Evolutionary conservation across 2,888 invertebrate species (phyloP).

Genomic region (Drosophila infuscata): DNA sequence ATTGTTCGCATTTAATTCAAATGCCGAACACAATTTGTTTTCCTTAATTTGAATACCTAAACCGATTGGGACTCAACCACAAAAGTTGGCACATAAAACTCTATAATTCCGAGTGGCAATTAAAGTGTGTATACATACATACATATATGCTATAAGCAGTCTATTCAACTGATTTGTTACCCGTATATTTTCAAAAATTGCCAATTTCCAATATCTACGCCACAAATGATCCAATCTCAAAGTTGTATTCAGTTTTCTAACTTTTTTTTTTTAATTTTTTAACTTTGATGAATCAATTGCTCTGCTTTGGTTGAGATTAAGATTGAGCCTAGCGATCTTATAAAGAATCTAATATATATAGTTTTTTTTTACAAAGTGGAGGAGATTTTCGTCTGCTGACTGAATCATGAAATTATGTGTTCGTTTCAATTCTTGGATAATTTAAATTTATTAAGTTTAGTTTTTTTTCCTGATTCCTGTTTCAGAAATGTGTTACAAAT

Average conservation of each 20-base stretch:
- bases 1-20: slow-evolving; percentile 50
- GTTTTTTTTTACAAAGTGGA: no score
- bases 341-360: not conserved
- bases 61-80: slow-evolving; percentile 13
- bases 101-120: not conserved
- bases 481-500: not conserved
- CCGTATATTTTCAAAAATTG: not conserved
- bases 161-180: not conserved
- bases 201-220: no score
- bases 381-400: not conserved
- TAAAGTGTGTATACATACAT: no score
- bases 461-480: not conserved
- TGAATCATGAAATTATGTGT: not conserved
- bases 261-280: no score
- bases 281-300: not conserved
- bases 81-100: slow-evolving; percentile 5
- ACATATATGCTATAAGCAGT: not conserved
- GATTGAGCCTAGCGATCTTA: not conserved
- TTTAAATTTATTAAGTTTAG: not conserved
- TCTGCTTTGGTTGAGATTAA: not conserved
- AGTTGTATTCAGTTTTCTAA: no score
- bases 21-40: slow-evolving; percentile 47
- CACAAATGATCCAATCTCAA: no score
- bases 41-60: slow-evolving; percentile 29
- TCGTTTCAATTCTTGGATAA: not conserved